Evolutionary conservation across 2,113 vertebrate genomes (phyloP), one percentile per base, ranked within the genome.

Genomic region (Clinocottus analis): DNA sequence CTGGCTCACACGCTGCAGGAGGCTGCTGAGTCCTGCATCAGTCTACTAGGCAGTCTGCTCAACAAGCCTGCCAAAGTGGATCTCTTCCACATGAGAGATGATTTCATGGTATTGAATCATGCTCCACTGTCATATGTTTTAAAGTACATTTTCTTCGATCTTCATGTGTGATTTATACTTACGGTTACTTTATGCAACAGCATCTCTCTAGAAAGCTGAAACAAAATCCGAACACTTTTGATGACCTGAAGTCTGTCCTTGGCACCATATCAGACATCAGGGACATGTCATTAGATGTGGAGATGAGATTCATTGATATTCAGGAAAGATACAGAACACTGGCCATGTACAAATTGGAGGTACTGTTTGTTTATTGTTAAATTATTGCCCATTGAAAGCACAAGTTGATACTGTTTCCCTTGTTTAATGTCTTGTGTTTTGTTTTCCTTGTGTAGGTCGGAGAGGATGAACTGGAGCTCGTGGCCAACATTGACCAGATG

Each of bases 321-420:
- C 90, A 94, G 79, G 98, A 99, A 89, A 90, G 92, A 87, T 99
- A 99, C 89, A 94, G 96, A 75, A 99, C 97, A 56, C 85, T 99
- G 77, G 86, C 79, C 0, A 93, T 97, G 87, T 97, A 99, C 75
- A 87, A 90, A 39, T 76, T 97, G 73, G 82, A 90, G 65, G 98
- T 99, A 87, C 91, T 94, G 82, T 66, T 23, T 63, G n/a, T 35
- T 69, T 55, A 25, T 31, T 72, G 3, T 35, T 53, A 4, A 16
- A 49, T 33, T 16, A 25, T 47, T 67, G 7, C 59, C 4, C 3
- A 8, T 58, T 64, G 2, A 79, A 45, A 67, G 25, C 31, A 66
- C 0, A 56, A 25, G 35, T 47, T 49, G 5, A 29, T 39, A n/a
- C 25, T 79, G 12, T 74, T 56, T 33, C 5, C 17, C 7, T 41